Base-by-base conservation (phyloP, 2,888 invertebrate species). In the Oligia latruncula region DNA sequence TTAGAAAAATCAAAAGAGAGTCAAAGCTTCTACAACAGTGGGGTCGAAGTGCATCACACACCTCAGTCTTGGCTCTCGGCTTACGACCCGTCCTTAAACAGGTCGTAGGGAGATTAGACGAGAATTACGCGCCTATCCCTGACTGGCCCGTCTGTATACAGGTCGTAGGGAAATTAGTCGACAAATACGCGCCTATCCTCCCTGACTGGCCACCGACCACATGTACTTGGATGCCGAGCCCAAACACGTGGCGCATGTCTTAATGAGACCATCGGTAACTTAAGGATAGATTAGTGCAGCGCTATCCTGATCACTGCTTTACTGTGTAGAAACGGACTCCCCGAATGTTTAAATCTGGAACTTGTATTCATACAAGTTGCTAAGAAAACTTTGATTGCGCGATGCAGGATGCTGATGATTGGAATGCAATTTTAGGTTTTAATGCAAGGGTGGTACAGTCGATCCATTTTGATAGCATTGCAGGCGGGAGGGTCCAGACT, bases 271-370 rank as follows among this genome's bases (percentile, higher is more conserved):
- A n/a, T 74, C 76, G 77, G 66, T 46, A 4, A 66, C 77, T 4
- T 46, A 23, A 9, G 77, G 78, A 78, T 55, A 78, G 46, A 4
- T 78, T 9, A 23, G n/a, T 15, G 77, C 78, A 78, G 77, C 46
- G n/a, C 35, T 78, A 35, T 78, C 78, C 66, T 40, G 78, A 67
- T 49, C n/a, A 67, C 78, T 78, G 78, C 66, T 0, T 78, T 49
- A n/a, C 78, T 78, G 78, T 58, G 78, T 78, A 67, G 78, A 78
- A 78, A 78, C 78, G 78, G 78, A 78, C 78, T 78, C 78, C 78
- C 77, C 55, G 1, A 58, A 78, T 23, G 4, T 58, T 20, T 4
- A 4, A 40, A 78, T 58, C 49, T 0, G 6, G 35, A 58, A 40
- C 4, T 40, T 67, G 55, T 78, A 23, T 29, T 3, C 2, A 8